phyloP scores from a whole-genome alignment of 2,113 vertebrate species.

The Tychaedon coryphoeus region DNA sequence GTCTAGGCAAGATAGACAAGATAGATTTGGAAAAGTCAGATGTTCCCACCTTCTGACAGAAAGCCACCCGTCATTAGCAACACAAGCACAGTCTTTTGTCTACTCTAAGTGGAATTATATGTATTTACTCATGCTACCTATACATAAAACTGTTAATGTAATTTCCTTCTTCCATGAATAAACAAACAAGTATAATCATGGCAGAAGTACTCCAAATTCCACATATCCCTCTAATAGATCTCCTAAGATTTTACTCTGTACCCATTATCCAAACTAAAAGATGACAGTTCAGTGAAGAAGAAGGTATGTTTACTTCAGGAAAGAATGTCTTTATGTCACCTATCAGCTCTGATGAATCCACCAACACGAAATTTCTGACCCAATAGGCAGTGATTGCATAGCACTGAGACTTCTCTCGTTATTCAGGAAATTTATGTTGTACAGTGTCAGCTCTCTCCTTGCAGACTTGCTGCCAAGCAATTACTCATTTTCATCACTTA shows the following conservation, averaged over 20 bases:
- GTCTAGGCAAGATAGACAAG: not conserved
- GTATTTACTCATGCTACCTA: not conserved
- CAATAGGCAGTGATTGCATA: slow-evolving; percentile 76
- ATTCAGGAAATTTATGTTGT: slow-evolving; percentile 77
- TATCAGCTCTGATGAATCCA: slow-evolving; percentile 78
- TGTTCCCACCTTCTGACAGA: slow-evolving; percentile 1
- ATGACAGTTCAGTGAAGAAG: slow-evolving; percentile 66
- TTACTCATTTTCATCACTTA: slow-evolving; percentile 77
- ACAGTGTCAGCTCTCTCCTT: slow-evolving; percentile 65
- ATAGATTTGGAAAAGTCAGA: not conserved
- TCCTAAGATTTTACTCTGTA: slow-evolving; percentile 30
- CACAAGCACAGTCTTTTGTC: not conserved
- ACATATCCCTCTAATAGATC: not conserved
- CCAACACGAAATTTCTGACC: slow-evolving; percentile 83
- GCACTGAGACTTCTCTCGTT: slow-evolving; percentile 73
- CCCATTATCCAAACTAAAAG: slow-evolving; percentile 25
- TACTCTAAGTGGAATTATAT: not conserved
- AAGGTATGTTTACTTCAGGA: slow-evolving; percentile 73
- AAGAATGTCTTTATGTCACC: slow-evolving; percentile 73
- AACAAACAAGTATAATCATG: not conserved
- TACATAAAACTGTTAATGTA: not conserved
- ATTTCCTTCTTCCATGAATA: not conserved
- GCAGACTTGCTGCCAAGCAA: slow-evolving; percentile 71
- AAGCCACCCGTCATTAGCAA: not conserved
- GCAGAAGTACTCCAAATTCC: not conserved